Base-by-base conservation (phyloP, 2,113 vertebrate genomes). In the Pomatorhinus ruficollis region DNA sequence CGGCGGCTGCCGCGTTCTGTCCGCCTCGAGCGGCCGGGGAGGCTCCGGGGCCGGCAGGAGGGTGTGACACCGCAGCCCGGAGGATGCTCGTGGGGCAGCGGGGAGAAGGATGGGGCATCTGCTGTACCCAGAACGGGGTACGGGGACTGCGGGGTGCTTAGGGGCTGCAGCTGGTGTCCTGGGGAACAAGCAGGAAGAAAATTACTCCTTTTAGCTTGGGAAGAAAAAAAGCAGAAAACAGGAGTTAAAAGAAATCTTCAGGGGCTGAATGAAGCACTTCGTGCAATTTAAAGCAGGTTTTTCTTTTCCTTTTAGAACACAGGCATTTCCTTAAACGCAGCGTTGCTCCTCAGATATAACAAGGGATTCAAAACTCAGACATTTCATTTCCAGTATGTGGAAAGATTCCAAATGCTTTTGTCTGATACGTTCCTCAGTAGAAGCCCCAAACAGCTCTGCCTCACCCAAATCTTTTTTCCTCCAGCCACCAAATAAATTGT, bases 21-120 rank as follows among this genome's bases (percentile, higher is more conserved):
- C 35, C 60, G 64, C 8, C 13, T 2, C 40, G 11, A 8, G 63
- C 63, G n/a, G 23, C 15, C 8, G 12, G 28, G 24, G 9, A 11
- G 35, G 2, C 33, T 2, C 17, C 2, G 0, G 49, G 31, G 39
- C 45, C 17, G 70, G 35, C 6, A 1, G 44, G 21, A 22, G 33
- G 15, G 60, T 2, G 59, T 25, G 54, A 5, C 31, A 5, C 15
- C 25, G 24, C 42, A 8, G 40, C 96, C 79, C 53, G 2, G 28
- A 12, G 66, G 84, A 13, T 80, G 93, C 72, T 12, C 39, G 33
- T 25, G 78, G 25, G 33, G 5, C 44, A 1, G 2, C 1, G 4
- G 1, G 31, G 63, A 21, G 6, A 6, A 6, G 10, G 31, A 60
- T 5, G 86, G 18, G 22, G 54, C 12, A 4, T 15, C 52, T 1